Base-by-base conservation (phyloP, 2,888 invertebrate species). In the Platerodrilus igneus region DNA sequence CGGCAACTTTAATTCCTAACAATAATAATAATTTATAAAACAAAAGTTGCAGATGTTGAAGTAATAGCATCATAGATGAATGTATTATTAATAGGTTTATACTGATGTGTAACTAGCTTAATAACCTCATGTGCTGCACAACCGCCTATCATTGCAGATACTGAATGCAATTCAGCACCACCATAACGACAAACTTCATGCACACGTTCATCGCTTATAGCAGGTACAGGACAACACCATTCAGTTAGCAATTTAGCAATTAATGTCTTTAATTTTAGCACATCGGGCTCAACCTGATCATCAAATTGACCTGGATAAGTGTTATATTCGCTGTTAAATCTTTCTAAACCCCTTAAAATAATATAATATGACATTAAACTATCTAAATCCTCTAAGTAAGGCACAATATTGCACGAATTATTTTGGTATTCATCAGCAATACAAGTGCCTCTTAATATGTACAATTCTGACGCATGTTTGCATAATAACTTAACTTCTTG, bases 131-230 rank as follows among this genome's bases (percentile, higher is more conserved):
- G 97, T 4, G 96, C 95, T 15, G 88, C 87, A 63, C 92, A 86
- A 3, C 96, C 97, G 47, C 87, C 90, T 67, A 63, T 43, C 58
- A 68, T 90, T 4, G 97, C 87, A 7, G 96, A 92, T 7, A 97
- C 81, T 17, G 92, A 87, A 67, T 97, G 97, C 42, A 97, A 72
- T 69, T 99, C 96, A 6, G 89, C 81, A 6, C 92, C 95, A 7
- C 96, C 97, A 69, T 91, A 96, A 18, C 95, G 79, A 62, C 91
- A 92, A 71, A 95, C 84, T 72, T 95, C 96, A 68, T 95, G 94
- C 17, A 95, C 81, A 58, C 86, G 86, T 66, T 96, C 95, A 68
- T 96, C 96, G 63, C 90, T 88, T 10, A 75, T 61, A 7, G 60
- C 53, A 20, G 83, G 79, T 10, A 82, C 80, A 35, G 76, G 69